Evolutionary conservation across 2,113 vertebrate genomes (phyloP).

Genomic region (Burhinus bistriatus): DNA sequence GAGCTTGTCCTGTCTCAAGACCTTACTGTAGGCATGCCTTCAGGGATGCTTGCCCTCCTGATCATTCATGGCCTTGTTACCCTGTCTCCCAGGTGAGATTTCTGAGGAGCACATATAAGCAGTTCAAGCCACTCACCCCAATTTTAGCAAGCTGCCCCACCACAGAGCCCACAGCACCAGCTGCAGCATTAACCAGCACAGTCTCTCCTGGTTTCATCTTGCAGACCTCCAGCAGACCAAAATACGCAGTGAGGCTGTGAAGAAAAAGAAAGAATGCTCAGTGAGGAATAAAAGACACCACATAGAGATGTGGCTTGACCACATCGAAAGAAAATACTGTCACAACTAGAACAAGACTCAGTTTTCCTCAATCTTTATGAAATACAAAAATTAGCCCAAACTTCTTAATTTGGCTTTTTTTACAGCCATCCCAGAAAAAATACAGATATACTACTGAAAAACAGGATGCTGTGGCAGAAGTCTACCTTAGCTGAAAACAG

Average conservation of each 20-base stretch:
- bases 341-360: neutral
- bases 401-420: neutral
- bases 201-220: constrained; percentile 81
- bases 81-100: neutral
- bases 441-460: neutral
- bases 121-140: constrained; percentile 70
- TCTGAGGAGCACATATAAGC: neutral
- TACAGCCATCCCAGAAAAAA: neutral
- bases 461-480: neutral
- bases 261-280: neutral
- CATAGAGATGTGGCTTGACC: neutral
- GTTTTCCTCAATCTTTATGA: neutral
- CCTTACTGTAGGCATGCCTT: neutral
- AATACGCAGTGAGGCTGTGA: constrained; percentile 85
- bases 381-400: neutral
- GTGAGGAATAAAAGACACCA: neutral
- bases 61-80: neutral
- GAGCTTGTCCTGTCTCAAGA: neutral
- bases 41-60: neutral
- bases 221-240: constrained; percentile 82
- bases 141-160: constrained; percentile 89
- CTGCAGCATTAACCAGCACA: constrained; percentile 84
- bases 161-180: constrained; percentile 85
- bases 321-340: neutral
- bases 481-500: neutral